Evolutionary conservation across 2,888 invertebrate genomes (phyloP).

Genomic region (Venustoraphidia nigricollis): DNA sequence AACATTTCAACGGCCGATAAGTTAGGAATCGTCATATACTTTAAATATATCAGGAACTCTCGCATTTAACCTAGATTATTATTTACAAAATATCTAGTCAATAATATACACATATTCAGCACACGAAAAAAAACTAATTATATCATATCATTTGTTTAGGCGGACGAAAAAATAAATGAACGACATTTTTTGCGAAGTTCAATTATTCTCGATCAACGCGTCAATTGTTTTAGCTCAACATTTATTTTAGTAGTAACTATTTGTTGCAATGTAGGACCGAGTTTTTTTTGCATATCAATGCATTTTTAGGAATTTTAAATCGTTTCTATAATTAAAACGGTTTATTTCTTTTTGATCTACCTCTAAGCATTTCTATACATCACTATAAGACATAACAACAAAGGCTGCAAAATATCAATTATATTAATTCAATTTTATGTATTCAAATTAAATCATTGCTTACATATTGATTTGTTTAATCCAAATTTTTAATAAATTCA

Average conservation of each 20-base stretch:
- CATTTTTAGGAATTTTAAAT: not conserved
- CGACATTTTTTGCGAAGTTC: constrained; percentile 3
- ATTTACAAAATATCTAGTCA: constrained; percentile 11
- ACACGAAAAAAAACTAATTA: not conserved
- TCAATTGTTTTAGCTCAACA: not conserved
- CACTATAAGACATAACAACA: no score
- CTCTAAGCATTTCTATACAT: no score
- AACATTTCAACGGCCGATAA: not conserved
- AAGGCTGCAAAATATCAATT: no score
- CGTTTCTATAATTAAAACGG: no score
- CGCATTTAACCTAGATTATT: constrained; percentile 15
- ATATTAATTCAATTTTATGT: no score
- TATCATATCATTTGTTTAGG: not conserved
- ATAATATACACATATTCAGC: not conserved
- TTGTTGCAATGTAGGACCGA: constrained; percentile 23
- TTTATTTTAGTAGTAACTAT: constrained; percentile 27
- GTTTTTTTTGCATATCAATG: not conserved
- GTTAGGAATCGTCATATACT: constrained; percentile 10
- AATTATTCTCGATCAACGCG: not conserved
- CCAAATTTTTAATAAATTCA: no score
- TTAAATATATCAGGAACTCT: constrained; percentile 26
- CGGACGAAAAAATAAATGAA: constrained; percentile 6
- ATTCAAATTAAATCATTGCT: no score
- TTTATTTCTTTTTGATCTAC: no score
- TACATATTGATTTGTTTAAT: no score